phyloP scores from a whole-genome alignment of 2,113 vertebrate species.

The Zosterops borbonicus region DNA sequence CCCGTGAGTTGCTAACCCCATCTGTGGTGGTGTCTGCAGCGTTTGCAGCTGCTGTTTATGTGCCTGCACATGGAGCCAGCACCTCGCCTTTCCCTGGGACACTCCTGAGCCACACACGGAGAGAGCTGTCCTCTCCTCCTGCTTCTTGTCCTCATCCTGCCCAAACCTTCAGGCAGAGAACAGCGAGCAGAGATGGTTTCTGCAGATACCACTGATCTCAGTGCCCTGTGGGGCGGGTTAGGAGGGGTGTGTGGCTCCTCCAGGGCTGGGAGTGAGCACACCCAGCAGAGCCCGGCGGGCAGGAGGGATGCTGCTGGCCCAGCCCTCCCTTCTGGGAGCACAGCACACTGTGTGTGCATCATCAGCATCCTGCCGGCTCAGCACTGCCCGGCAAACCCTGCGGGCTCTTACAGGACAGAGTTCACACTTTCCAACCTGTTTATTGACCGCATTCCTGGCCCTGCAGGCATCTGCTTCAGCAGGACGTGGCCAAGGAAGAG shows the following conservation, averaged over 20 bases:
- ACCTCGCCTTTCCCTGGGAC: rapidly evolving
- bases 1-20: not conserved
- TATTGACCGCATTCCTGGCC: not conserved
- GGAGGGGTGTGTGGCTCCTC: not conserved
- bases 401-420: not conserved
- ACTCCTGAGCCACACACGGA: not conserved
- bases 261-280: not conserved
- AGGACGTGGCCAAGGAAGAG: not conserved
- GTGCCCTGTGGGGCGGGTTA: not conserved
- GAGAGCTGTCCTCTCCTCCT: not conserved
- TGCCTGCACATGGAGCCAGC: not conserved
- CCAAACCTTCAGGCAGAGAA: not conserved
- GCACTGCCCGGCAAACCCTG: not conserved
- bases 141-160: rapidly evolving
- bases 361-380: not conserved
- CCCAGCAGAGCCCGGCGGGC: not conserved
- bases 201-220: not conserved
- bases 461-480: not conserved
- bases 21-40: not conserved
- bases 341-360: not conserved
- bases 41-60: not conserved
- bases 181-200: not conserved
- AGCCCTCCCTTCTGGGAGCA: not conserved
- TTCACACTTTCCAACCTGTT: not conserved
- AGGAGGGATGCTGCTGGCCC: not conserved